A percentile compares a stretch with the other conserved stretches of the same genome.
phyloP scores from a whole-genome alignment of 1,140 invertebrate genomes.

The Acromyrmex echinatior region DNA sequence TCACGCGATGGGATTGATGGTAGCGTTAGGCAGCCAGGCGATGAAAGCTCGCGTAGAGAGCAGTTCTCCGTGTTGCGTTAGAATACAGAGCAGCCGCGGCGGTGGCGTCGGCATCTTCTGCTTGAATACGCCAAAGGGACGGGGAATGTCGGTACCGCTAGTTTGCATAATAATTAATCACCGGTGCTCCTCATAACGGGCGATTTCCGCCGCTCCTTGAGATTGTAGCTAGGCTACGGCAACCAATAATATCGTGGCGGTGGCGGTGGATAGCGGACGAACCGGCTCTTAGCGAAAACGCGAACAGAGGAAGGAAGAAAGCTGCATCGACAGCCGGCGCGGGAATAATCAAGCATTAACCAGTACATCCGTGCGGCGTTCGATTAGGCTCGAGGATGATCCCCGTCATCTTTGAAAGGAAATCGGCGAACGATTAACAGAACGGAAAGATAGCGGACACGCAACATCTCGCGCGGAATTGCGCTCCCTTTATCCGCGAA shows the following conservation, averaged over 20 bases:
- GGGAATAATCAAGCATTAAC: constrained; percentile 15
- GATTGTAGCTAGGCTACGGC: constrained; percentile 56
- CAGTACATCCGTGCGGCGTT: constrained; percentile 29
- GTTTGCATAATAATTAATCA: constrained; percentile 85
- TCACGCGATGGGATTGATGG: constrained; percentile 57
- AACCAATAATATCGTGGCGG: constrained; percentile 65
- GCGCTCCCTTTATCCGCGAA: constrained; percentile 3
- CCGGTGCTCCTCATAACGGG: constrained; percentile 79
- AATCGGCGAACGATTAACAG: constrained; percentile 34
- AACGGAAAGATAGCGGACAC: constrained; percentile 38
- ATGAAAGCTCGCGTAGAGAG: constrained; percentile 48
- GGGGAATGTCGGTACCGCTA: constrained; percentile 76
- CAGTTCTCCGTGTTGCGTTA: constrained; percentile 37
- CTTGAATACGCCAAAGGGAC: constrained; percentile 63
- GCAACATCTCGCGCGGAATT: constrained; percentile 16
- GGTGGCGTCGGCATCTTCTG: constrained; percentile 38
- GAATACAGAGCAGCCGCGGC: constrained; percentile 44
- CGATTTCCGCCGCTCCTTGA: constrained; percentile 78
- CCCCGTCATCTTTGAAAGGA: constrained; percentile 32
- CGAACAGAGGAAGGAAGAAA: constrained; percentile 17
- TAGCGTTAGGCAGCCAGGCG: constrained; percentile 55
- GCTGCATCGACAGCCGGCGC: not conserved
- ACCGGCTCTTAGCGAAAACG: constrained; percentile 37
- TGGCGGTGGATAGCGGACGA: constrained; percentile 63
- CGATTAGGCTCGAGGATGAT: constrained; percentile 39